These are phyloP conservation scores for Microtus richardsoni DNA, from an alignment of 2,113 vertebrate species.

Conservation along the genomic window DNA sequence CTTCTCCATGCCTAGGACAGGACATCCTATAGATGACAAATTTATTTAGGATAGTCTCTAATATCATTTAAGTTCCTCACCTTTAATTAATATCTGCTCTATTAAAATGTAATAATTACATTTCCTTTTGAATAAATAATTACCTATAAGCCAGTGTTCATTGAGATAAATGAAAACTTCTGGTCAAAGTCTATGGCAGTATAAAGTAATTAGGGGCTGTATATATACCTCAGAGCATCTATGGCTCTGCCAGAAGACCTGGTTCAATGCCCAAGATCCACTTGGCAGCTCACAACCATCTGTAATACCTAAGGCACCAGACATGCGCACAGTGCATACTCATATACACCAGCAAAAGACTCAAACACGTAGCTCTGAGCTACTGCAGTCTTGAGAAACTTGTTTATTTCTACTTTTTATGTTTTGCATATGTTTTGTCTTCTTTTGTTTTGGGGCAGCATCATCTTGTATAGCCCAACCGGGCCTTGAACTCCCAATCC, in stretches of 20 bases:
- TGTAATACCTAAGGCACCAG: background rate
- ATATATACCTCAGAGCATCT: background rate
- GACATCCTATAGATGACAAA: background rate
- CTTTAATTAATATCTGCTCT: background rate
- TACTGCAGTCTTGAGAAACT: background rate
- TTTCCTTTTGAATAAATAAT: constrained; percentile 15
- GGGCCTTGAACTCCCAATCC: background rate
- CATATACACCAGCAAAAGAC: background rate
- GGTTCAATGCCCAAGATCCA: background rate
- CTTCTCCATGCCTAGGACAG: background rate
- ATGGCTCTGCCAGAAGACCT: background rate
- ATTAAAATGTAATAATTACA: background rate
- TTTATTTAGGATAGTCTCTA: background rate
- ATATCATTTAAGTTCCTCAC: background rate
- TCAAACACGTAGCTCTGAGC: background rate
- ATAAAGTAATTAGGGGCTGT: background rate
- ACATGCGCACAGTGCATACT: background rate
- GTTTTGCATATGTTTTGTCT: background rate
- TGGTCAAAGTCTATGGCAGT: background rate
- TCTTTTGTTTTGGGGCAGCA: background rate
- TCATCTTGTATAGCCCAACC: background rate
- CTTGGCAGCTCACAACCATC: background rate
- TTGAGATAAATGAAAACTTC: constrained; percentile 41
- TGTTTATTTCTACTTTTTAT: background rate
- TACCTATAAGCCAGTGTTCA: background rate